Base-by-base conservation (phyloP, 2,113 vertebrate genomes). In the Taxidea taxus region DNA sequence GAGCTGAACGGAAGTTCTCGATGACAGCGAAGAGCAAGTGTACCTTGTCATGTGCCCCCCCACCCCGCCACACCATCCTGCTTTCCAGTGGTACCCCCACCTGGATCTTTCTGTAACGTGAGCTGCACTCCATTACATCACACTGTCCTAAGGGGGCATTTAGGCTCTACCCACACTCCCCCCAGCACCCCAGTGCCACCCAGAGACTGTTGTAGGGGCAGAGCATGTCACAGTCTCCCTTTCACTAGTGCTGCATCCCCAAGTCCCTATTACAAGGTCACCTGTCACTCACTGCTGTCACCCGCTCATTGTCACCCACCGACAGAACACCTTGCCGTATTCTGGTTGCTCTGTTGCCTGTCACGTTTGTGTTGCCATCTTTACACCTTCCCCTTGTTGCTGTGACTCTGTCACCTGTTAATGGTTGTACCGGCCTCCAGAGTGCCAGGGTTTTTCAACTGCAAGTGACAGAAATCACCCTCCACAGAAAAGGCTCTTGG, bases 201-300 rank as follows among this genome's bases (percentile, higher is more conserved):
- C 12, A 13, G 80, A 34, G 3, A 34, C n/a, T 42, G 11, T 77
- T 11, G 3, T 6, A 16, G 25, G 77, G 64, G 21, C n/a, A 34
- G 34, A 81, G 18, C 64, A 2, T 0, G 0, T 42, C 77, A 60
- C 18, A 1, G 39, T 47, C 54, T 89, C n/a, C 49, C 31, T 2
- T 0, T 39, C 27, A 13, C 70, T 51, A 70, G 0, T 10, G 6
- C 31, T 7, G 2, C 4, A 4, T 10, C 18, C 11, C 37, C 68
- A 49, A 11, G 9, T 54, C 66, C 29, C 68, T 25, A 13, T 27
- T 7, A 6, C 39, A n/a, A 3, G 3, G 18, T 20, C 37, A 37
- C 23, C 47, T 29, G 2, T 16, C 20, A 47, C 82, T 27, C 27
- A 21, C 13, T 34, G 77, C 39, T 13, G 3, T 92, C 49, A 42